Base-by-base conservation (phyloP, 2,888 invertebrate species). In the Ommatoiulus sabulosus region DNA sequence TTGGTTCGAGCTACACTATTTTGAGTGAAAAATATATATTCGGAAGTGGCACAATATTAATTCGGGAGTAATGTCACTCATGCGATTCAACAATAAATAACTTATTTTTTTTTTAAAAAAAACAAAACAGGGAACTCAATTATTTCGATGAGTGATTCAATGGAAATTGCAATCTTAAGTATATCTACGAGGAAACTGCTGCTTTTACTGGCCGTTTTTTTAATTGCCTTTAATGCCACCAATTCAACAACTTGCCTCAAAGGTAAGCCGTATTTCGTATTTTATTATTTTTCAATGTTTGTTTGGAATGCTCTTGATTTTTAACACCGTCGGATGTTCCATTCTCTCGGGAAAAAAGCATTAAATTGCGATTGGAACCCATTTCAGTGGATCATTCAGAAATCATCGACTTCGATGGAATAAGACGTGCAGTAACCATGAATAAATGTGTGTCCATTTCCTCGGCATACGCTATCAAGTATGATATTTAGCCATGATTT, bases 231-330 rank as follows among this genome's bases (percentile, higher is more conserved):
- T 46, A 20, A 72, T 85, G 85, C 20, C 85, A 46, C 20, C 46
- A 85, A 85, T 85, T 44, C 85, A 85, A 85, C 85, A n/a, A 85
- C 85, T 20, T 85, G 85, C 46, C 43, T 85, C 43, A 85, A 85
- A 85, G 85, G 85, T 85, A 85, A 85, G 85, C 44, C 20, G 2
- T 85, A 17, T 35, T 35, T 35, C 35, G 15, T 12, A 85, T 85
- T 85, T 85, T 12, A 85, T 15, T 44, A 7, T 43, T 85, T 85
- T 24, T 1, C 35, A 44, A 10, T 15, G 20, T 35, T 44, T 85
- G 43, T 35, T 35, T 35, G 35, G 35, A 35, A 35, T 35, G 35
- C 35, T 35, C 35, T 35, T 35, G 35, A 35, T 35, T 35, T 35
- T 35, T 35, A 35, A 35, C 35, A 35, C 35, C 35, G 35, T 1